These are phyloP conservation scores for Hemithea aestivaria DNA, from an alignment of 2,888 invertebrate genomes.

Conservation along the genomic window DNA sequence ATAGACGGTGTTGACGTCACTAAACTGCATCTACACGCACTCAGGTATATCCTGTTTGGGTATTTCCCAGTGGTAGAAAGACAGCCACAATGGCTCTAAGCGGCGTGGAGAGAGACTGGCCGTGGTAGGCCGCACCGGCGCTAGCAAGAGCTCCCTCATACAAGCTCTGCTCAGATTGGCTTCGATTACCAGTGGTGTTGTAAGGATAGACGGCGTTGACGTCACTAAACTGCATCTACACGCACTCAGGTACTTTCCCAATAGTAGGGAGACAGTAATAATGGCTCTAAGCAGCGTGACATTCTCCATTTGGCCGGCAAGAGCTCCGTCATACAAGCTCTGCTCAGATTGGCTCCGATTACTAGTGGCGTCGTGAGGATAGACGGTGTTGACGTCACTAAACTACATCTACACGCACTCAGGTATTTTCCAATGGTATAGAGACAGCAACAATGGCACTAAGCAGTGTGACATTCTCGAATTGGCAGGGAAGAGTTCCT, in stretches of 20 bases:
- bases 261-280: conserved; percentile 57
- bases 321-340: conserved; percentile 88
- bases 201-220: conserved; percentile 90
- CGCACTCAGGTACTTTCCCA: conserved; percentile 82
- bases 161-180: conserved; percentile 88
- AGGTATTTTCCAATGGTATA: conserved; percentile 79
- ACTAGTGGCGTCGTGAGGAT: conserved; percentile 85
- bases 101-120: conserved; percentile 92
- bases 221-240: conserved; percentile 83
- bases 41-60: conserved; percentile 78
- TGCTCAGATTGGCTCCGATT: conserved; percentile 88
- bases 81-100: conserved; percentile 81
- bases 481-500: conserved; percentile 94
- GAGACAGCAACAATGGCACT: conserved; percentile 81
- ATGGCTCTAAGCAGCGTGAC: conserved; percentile 88
- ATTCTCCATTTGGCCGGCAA: conserved; percentile 96
- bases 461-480: conserved; percentile 91
- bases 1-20: conserved; percentile 91
- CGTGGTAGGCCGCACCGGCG: conserved; percentile 95
- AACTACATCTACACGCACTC: conserved; percentile 83
- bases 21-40: conserved; percentile 82
- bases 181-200: conserved; percentile 84
- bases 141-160: conserved; percentile 94
- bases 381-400: conserved; percentile 89
- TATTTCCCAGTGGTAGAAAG: conserved; percentile 36